These are phyloP conservation scores for Planiliza haematocheilus DNA, from an alignment of 2,113 vertebrate species.

Conservation along the genomic window DNA sequence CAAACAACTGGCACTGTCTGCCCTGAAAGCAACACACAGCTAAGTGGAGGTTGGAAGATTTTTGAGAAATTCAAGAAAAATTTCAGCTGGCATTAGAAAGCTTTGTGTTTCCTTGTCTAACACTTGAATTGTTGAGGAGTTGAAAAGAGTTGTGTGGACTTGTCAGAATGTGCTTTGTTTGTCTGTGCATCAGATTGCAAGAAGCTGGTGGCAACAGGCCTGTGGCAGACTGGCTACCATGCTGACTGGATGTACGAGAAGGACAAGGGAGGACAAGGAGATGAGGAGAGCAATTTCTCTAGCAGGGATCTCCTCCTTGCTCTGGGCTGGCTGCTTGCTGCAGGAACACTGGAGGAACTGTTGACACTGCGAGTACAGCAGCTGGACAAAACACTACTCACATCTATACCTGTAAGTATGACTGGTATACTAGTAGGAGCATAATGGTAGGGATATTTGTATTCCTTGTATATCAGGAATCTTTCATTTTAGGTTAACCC, in stretches of 20 bases:
- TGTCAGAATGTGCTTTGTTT: not conserved
- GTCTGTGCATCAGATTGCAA: constrained; percentile 35
- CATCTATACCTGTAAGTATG: constrained; percentile 39
- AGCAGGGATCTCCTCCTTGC: constrained; percentile 81
- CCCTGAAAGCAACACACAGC: not conserved
- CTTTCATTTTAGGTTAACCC: constrained; percentile 8
- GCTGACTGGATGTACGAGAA: constrained; percentile 69
- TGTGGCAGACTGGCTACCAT: constrained; percentile 81
- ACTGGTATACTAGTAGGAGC: not conserved
- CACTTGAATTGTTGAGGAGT: too few relatives aligned
- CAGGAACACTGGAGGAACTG: constrained; percentile 70
- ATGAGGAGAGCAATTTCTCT: not conserved
- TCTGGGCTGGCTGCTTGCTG: constrained; percentile 78
- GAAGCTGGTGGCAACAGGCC: constrained; percentile 69
- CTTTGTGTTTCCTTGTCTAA: not conserved
- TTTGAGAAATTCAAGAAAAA: too few relatives aligned
- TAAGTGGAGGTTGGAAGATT: constrained; percentile 26
- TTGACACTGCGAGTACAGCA: constrained; percentile 62
- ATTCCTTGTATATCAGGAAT: not conserved
- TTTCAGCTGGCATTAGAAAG: not conserved
- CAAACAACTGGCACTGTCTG: constrained; percentile 31
- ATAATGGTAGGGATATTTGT: not conserved
- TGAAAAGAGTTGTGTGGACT: not conserved
- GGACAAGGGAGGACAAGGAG: constrained; percentile 15
- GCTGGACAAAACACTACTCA: constrained; percentile 66